phyloP scores from a whole-genome alignment of 30 jellyfish, hydroid and myxozoan species.

The Turritopsis dohrnii region DNA sequence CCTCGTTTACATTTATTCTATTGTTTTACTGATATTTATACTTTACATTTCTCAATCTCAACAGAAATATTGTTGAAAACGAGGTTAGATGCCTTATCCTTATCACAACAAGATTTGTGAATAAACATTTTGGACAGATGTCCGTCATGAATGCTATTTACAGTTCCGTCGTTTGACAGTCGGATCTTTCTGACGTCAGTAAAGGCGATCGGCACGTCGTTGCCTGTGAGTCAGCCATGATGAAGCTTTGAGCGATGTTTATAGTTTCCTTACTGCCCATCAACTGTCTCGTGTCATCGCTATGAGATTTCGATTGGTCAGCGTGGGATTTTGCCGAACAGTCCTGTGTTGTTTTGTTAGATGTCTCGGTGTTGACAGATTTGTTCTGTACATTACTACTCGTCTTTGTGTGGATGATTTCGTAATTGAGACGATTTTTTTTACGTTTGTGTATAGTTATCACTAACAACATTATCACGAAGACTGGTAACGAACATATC shows the following conservation, averaged over 20 bases:
- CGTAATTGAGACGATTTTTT: not conserved
- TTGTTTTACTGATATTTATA: no score
- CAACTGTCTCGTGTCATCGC: not conserved
- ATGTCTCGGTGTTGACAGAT: not conserved
- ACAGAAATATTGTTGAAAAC: no score
- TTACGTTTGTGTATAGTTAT: constrained; percentile 31
- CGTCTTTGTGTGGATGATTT: not conserved
- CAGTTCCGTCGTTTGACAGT: not conserved
- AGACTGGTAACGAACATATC: constrained; percentile 70
- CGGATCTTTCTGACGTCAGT: not conserved
- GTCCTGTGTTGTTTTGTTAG: not conserved
- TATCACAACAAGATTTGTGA: no score
- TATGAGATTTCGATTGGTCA: not conserved
- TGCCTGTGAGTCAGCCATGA: not conserved
- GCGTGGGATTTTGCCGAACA: not conserved
- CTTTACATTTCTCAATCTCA: no score
- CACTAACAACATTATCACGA: constrained; percentile 40
- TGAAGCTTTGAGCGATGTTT: not conserved
- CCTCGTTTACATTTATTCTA: no score
- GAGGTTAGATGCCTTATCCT: no score
- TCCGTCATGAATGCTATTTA: not conserved
- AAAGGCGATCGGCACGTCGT: not conserved
- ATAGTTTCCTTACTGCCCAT: not conserved
- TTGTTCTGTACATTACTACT: not conserved
- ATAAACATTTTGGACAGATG: no score